Base-by-base conservation (phyloP, 1,140 invertebrate species). In the Drosophila kikkawai region DNA sequence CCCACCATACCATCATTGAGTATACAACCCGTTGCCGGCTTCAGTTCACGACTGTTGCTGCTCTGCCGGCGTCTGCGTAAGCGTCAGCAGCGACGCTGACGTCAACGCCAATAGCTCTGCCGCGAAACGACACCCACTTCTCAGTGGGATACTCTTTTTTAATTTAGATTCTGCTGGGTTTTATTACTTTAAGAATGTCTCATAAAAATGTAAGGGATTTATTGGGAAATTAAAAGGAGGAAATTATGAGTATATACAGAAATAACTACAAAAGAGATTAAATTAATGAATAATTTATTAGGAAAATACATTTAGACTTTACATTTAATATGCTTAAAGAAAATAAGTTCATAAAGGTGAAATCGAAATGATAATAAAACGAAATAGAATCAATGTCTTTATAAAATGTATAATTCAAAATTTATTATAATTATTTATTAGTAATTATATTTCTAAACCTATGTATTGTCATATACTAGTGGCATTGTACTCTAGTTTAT, bases 101-200 rank as follows among this genome's bases (percentile, higher is more conserved):
- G 32, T 60, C 55, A 41, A 36, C 68, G 55, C 12, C 64, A 42
- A 51, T 48, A 26, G 45, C 55, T 66, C 55, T 36, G 63, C 34
- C 41, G 7, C n/a, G 11, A 29, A 39, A n/a, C 26, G 37, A 77
- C 75, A 55, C 75, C 75, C 75, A 77, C 75, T 56, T 68, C 56
- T 55, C 42, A 56, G 50, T 50, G 37, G 50, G 19, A 34, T 77
- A 69, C 75, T 15, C 75, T 77, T 26, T 26, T 26, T 36, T 36
- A 22, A 39, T 26, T 37, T 66, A 8, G 47, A 17, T 36, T 55
- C 19, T 36, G 15, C 37, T n/a, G 36, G 37, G 19, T 39, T 56
- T 56, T 26, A 39, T 56, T n/a, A 26, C 36, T 26, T 39, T 7
- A 22, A 39, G 13, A 26, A 56, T 22, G 48, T 4, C 26, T 51